Conservation (phyloP, 2,113 vertebrate genomes). For the Mohoua ochrocephala region DNA sequence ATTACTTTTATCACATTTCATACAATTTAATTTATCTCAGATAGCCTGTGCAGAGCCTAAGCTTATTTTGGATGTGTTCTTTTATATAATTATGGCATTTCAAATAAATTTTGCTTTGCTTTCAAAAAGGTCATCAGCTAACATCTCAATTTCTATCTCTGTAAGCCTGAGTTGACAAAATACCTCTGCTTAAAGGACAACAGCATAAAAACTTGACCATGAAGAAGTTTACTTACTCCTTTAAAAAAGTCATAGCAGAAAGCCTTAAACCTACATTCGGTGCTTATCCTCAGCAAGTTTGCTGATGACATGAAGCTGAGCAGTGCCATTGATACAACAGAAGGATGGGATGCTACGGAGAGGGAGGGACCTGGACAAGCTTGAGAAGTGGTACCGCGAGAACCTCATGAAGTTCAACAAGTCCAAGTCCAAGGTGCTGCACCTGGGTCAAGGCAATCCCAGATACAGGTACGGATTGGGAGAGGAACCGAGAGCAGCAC, state of each 20-base stretch:
- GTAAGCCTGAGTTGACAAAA: background rate
- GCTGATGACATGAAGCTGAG: background rate
- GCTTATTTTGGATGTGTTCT: background rate
- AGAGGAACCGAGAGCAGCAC: background rate
- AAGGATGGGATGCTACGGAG: background rate
- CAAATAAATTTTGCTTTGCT: background rate
- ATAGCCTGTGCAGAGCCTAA: background rate
- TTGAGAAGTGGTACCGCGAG: background rate
- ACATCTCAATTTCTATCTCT: background rate
- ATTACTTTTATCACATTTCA: background rate
- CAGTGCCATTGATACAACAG: background rate
- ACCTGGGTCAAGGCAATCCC: background rate
- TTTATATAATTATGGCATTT: background rate
- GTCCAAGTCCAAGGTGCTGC: background rate
- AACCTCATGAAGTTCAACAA: background rate
- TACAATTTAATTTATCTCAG: background rate
- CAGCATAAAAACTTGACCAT: background rate
- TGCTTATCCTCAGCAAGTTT: background rate
- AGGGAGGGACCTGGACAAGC: background rate
- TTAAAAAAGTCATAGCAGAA: background rate
- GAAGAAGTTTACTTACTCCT: background rate
- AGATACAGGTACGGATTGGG: background rate
- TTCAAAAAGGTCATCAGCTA: background rate
- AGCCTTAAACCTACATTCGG: background rate
- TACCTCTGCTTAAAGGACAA: background rate